Evolutionary conservation across 2,888 invertebrate species (phyloP).

Genomic region (Thecocarcelia acutangulata): DNA sequence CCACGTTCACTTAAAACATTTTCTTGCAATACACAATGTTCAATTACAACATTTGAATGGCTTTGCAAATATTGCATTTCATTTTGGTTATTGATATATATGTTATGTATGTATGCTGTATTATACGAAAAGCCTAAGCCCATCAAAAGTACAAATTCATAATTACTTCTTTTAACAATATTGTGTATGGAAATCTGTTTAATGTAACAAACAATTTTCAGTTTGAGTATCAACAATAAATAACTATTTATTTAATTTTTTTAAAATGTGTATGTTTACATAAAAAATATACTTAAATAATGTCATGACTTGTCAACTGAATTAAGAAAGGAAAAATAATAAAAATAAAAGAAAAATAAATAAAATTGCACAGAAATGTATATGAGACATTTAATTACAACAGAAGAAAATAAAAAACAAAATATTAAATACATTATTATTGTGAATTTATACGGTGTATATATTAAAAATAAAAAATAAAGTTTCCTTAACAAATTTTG

Average conservation of each 20-base stretch:
- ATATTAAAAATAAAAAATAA: conserved; percentile 31
- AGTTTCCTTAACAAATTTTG: conserved; percentile 42
- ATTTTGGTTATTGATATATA: too few relatives aligned
- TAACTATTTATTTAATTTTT: conserved; percentile 53
- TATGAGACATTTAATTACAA: conserved; percentile 33
- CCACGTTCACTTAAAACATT: too few relatives aligned
- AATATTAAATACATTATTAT: conserved; percentile 42
- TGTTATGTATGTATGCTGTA: too few relatives aligned
- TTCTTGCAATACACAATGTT: too few relatives aligned
- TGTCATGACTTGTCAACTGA: conserved; percentile 57
- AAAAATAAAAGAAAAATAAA: conserved; percentile 30
- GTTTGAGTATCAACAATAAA: conserved; percentile 61
- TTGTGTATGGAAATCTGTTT: not conserved
- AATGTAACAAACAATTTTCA: conserved; percentile 8
- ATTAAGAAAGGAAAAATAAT: conserved; percentile 21
- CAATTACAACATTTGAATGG: too few relatives aligned
- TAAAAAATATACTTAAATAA: conserved; percentile 49
- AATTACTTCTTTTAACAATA: too few relatives aligned
- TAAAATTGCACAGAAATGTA: conserved; percentile 30
- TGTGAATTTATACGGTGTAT: conserved; percentile 2
- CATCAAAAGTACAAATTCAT: too few relatives aligned
- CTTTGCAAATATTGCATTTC: too few relatives aligned
- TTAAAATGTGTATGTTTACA: conserved; percentile 31
- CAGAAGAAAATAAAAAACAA: conserved; percentile 37
- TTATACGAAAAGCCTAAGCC: too few relatives aligned